Conservation (phyloP, 1,140 invertebrate species). For the Saccostrea cuccullata region DNA sequence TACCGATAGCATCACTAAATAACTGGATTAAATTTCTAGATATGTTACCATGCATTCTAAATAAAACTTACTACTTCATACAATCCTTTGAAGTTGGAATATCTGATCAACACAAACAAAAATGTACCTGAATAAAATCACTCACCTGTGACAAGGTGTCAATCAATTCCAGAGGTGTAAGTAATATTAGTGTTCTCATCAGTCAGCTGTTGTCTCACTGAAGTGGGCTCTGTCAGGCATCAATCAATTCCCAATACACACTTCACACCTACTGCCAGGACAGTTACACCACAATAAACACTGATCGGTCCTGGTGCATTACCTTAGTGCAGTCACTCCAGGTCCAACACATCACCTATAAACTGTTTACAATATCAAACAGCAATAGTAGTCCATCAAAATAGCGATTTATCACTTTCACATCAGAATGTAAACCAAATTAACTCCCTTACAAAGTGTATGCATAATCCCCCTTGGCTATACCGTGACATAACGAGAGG, state of each 20-base stretch:
- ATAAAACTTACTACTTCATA: background rate
- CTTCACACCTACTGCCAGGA: background rate
- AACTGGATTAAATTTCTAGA: background rate
- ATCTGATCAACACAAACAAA: too few species aligned
- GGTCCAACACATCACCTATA: too few species aligned
- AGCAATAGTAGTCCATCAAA: too few species aligned
- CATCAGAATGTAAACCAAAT: background rate
- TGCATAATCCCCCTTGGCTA: background rate
- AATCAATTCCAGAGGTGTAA: constrained; percentile 8
- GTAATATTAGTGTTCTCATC: constrained; percentile 23
- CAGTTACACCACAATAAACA: background rate
- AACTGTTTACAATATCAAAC: too few species aligned
- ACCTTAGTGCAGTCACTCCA: background rate
- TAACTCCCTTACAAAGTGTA: background rate
- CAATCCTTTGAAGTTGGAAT: background rate
- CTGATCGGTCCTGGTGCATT: background rate
- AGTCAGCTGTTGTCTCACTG: background rate
- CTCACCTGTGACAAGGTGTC: background rate
- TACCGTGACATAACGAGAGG: background rate
- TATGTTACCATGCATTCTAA: background rate
- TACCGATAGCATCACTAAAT: constrained; percentile 6
- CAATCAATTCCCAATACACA: constrained; percentile 33
- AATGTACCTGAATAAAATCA: background rate
- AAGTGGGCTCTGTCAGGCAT: background rate
- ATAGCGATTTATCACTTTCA: too few species aligned